A percentile compares a stretch with the other conserved stretches of the same genome.
phyloP scores from a whole-genome alignment of 2,113 vertebrate genomes.

The Alexandromys fortis region DNA sequence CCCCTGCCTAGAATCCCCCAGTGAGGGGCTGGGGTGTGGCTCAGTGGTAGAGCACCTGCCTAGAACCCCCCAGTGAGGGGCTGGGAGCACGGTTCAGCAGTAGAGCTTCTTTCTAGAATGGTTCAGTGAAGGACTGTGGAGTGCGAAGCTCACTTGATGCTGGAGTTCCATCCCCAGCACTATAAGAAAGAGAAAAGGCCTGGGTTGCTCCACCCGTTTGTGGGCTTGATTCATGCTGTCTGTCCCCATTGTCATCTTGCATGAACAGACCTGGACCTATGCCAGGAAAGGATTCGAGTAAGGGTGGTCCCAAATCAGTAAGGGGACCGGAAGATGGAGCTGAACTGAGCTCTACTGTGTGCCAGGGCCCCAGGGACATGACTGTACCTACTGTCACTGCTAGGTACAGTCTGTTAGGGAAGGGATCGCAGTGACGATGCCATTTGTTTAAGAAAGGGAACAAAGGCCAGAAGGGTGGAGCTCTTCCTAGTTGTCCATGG shows the following conservation, averaged over 20 bases:
- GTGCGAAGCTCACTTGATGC: not conserved
- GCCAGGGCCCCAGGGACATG: not conserved
- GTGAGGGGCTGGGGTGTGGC: not conserved
- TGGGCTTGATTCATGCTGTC: not conserved
- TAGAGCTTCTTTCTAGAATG: not conserved
- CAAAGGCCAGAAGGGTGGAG: not conserved
- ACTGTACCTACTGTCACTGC: not conserved
- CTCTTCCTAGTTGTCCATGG: not conserved
- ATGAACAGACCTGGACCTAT: not conserved
- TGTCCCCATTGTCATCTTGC: not conserved
- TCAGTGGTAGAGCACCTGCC: not conserved
- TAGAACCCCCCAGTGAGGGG: not conserved
- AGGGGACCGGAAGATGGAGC: not conserved
- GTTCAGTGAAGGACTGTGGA: not conserved
- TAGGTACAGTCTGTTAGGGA: not conserved
- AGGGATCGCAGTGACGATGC: not conserved
- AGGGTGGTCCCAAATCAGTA: not conserved
- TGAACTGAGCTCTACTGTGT: not conserved
- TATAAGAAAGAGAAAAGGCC: not conserved
- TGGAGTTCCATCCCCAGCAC: not conserved
- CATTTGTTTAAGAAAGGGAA: not conserved
- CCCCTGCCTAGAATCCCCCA: not conserved
- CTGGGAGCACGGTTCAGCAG: not conserved
- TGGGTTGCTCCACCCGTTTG: not conserved
- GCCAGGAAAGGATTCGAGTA: not conserved